phyloP scores from a whole-genome alignment of 2,797 vertebrate genomes.

The Myiotriccus ornatus region DNA sequence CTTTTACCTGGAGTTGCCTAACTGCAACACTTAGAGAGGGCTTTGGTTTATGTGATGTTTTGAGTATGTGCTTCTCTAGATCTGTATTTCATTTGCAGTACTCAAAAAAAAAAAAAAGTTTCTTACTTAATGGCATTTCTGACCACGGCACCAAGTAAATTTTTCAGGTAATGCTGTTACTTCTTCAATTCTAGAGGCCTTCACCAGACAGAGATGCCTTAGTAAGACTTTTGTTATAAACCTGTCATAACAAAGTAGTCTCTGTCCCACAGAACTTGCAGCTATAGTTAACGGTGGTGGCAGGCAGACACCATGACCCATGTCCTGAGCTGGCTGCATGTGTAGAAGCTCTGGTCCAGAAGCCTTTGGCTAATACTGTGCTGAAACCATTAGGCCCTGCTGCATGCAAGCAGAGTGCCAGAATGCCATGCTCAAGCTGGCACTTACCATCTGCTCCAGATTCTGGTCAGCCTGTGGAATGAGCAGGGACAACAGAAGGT shows the following conservation, averaged over 20 bases:
- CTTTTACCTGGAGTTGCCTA: not conserved
- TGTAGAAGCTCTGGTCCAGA: not conserved
- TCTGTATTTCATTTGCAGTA: not conserved
- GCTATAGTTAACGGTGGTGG: not conserved
- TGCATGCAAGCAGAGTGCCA: not conserved
- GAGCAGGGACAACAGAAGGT: fast-evolving
- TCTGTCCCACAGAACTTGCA: not conserved
- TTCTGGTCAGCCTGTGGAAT: not conserved
- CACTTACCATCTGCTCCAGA: not conserved
- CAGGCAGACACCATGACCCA: not conserved
- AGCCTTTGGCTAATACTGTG: not conserved
- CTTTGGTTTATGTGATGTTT: not conserved
- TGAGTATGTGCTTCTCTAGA: not conserved
- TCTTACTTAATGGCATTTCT: not conserved
- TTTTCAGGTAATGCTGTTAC: not conserved
- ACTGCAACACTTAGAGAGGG: not conserved
- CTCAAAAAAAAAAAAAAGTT: not conserved
- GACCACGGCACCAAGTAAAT: not conserved
- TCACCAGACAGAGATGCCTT: not conserved
- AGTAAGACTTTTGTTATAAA: not conserved
- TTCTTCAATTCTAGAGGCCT: not conserved
- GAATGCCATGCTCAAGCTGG: not conserved
- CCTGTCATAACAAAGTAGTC: not conserved
- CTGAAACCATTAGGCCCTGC: not conserved
- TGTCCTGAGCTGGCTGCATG: not conserved